A percentile compares a stretch with the other conserved stretches of the same genome.
phyloP scores from a whole-genome alignment of 2,113 vertebrate genomes.

The Pedionomus torquatus region DNA sequence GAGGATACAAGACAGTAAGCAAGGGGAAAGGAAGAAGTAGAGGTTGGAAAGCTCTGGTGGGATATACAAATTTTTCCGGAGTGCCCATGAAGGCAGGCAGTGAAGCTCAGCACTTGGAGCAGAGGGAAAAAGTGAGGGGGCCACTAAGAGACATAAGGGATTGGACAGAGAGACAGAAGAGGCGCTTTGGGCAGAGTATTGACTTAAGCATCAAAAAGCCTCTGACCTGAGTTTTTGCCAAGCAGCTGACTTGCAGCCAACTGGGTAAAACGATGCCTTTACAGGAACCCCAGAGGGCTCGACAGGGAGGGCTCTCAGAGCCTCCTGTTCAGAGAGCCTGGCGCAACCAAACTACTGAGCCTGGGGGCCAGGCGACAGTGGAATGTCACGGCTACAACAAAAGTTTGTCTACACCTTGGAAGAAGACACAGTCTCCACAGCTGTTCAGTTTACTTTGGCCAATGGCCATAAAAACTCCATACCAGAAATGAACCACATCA shows the following conservation, averaged over 20 bases:
- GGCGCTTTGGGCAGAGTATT: background rate
- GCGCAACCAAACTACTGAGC: background rate
- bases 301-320: background rate
- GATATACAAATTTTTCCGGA: background rate
- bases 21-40: background rate
- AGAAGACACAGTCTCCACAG: slow-evolving; percentile 35
- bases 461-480: slow-evolving; percentile 16
- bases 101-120: background rate
- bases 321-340: background rate
- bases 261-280: background rate
- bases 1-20: background rate
- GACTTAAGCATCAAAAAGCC: background rate
- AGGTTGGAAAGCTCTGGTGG: background rate
- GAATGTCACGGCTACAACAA: slow-evolving; percentile 13
- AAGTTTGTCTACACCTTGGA: slow-evolving; percentile 46
- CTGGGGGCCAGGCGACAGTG: background rate
- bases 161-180: background rate
- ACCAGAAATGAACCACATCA: slow-evolving; percentile 5
- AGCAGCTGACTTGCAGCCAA: background rate
- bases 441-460: slow-evolving; percentile 49
- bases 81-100: background rate
- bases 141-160: background rate
- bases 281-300: background rate
- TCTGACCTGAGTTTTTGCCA: background rate
- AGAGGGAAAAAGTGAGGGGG: background rate